Percentiles rank a stretch among this genome's conserved stretches.
These are phyloP conservation scores for Andinoacara biseriatus DNA, from an alignment of 2,113 vertebrate species.

Conservation along the genomic window DNA sequence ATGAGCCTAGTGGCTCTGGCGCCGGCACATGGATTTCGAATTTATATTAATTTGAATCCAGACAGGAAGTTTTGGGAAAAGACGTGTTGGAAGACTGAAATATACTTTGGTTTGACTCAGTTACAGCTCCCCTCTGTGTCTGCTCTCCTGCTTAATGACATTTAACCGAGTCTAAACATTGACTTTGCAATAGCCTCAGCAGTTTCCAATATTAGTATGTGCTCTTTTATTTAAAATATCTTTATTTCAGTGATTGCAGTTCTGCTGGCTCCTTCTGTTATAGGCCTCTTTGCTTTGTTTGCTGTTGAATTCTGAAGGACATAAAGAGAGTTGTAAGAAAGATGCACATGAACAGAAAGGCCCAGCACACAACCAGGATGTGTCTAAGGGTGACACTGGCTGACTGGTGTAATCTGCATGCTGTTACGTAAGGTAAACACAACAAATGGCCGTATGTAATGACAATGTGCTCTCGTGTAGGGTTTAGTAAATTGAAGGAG, in stretches of 20 bases:
- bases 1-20: constrained; percentile 31
- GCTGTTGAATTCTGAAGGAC: neutral
- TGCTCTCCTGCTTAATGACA: constrained; percentile 1
- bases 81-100: constrained; percentile 23
- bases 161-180: neutral
- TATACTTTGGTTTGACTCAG: neutral
- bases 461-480: too few relatives aligned
- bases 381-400: neutral
- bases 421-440: neutral
- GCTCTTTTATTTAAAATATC: neutral
- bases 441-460: neutral
- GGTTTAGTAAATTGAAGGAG: neutral
- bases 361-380: neutral
- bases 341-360: neutral
- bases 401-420: neutral
- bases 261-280: neutral
- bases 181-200: neutral
- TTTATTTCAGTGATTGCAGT: neutral
- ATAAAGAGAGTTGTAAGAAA: neutral
- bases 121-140: constrained; percentile 17
- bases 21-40: constrained; percentile 42
- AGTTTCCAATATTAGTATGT: neutral
- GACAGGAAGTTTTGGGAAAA: constrained; percentile 23
- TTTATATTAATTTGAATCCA: constrained; percentile 51
- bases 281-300: neutral